A percentile compares a stretch with the other conserved stretches of the same genome.
Evolutionary conservation across 2,888 invertebrate genomes (phyloP).

Genomic region (Nephrotoma appendiculata): DNA sequence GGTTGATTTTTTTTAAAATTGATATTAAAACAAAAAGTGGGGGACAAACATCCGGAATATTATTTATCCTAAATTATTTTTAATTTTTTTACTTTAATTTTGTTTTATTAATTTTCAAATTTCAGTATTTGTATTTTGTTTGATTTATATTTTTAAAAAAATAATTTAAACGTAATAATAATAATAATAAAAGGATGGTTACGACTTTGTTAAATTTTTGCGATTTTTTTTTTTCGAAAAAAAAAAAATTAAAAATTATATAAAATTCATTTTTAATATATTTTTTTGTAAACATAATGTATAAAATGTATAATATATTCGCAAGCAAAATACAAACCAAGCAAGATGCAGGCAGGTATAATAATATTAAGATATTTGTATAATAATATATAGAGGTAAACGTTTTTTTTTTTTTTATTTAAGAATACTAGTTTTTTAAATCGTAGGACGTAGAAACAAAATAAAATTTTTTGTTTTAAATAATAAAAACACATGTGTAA

Average conservation of each 20-base stretch:
- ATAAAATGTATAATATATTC: constrained; percentile 5
- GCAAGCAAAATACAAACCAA: constrained; percentile 9
- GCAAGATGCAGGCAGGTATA: constrained; percentile 8
- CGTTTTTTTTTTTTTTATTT: constrained; percentile 5
- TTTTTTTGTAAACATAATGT: constrained; percentile 3
- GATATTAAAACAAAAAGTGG: not conserved
- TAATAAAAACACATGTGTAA: constrained; percentile 4
- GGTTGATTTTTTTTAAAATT: not conserved
- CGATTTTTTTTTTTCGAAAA: not conserved
- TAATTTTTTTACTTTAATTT: not conserved
- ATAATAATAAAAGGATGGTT: not conserved
- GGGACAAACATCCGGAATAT: constrained; percentile 1
- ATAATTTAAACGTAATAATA: not conserved
- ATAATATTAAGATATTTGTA: constrained; percentile 1
- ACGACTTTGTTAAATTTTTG: not conserved
- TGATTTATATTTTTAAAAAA: not conserved
- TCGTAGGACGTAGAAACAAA: constrained; percentile 14
- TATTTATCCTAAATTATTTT: not conserved
- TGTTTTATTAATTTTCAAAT: not conserved
- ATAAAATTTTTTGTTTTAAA: not conserved
- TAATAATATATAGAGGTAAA: constrained; percentile 12
- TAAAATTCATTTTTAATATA: not conserved
- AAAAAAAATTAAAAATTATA: constrained; percentile 2
- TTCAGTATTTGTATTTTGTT: not conserved
- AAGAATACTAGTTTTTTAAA: constrained; percentile 6